Base-by-base conservation (phyloP, 2,113 vertebrate genomes). In the Paedocypris sp. region DNA sequence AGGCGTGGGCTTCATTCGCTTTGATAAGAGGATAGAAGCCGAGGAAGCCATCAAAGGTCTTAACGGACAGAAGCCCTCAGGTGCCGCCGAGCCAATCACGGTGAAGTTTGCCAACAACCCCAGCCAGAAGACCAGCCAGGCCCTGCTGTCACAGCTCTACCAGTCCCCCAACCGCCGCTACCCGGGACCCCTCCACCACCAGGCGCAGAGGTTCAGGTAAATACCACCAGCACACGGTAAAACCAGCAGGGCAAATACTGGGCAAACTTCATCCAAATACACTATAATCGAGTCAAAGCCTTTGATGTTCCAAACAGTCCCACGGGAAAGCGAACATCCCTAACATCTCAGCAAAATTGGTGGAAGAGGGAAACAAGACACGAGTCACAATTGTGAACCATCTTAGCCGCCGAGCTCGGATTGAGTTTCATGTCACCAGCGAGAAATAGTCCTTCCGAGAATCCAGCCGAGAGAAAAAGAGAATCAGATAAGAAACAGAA, bases 101-200 rank as follows among this genome's bases (percentile, higher is more conserved):
- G 96, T 99, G 84, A 99, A 99, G 86, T 99, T 99, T 77, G 96
- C 96, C 87, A 99, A 99, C 88, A 99, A 99, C 80, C 96, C 96
- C 75, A 99, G 96, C 83, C 96, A 99, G 91, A 99, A 99, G 87
- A 98, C 94, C 83, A 99, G 94, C 87, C 96, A 99, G 88, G 96
- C 96, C 38, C 89, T 99, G 65, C 92, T 99, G 67, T 98, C 96
- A 60, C 96, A 99, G 80, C 90, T 99, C 64, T 99, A 99, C 86
- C 96, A 99, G 83, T 98, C 96, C 64, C 96, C 96, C 70, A 99
- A 92, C 75, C 89, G 94, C 77, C 92, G 94, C 77, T 98, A 99
- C 79, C 96, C 96, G 2, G 94, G 96, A 38, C 94, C 96, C 22
- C 92, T 98, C 41, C 96, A 99, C 76, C 95, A 99, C 84, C 96